phyloP scores from a whole-genome alignment of 1,140 invertebrate species.

The Leptonema lineaticorne region DNA sequence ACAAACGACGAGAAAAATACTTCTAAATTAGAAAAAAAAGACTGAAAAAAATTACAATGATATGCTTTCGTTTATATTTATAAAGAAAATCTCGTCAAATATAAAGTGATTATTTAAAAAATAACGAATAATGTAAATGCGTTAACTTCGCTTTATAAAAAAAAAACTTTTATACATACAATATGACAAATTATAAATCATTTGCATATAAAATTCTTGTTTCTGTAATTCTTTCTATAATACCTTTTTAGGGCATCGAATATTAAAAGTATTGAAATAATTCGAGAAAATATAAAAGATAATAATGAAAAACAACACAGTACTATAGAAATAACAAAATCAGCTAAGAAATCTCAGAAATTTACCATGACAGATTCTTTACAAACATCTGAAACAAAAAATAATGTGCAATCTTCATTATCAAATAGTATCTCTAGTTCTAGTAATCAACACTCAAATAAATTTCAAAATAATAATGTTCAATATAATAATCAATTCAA shows the following conservation, averaged over 20 bases:
- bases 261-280: constrained; percentile 53
- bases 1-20: too few species aligned
- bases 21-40: too few species aligned
- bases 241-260: constrained; percentile 52
- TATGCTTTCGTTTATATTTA: too few species aligned
- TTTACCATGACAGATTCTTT: constrained; percentile 11
- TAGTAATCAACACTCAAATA: constrained; percentile 4
- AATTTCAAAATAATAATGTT: constrained; percentile 25
- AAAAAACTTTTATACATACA: too few species aligned
- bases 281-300: constrained; percentile 42
- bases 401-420: background rate
- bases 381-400: constrained; percentile 11
- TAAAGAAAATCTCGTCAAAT: too few species aligned
- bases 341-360: constrained; percentile 45
- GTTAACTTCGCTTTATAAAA: too few species aligned
- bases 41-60: too few species aligned
- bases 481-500: constrained; percentile 26
- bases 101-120: too few species aligned
- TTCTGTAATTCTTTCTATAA: too few species aligned
- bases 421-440: background rate
- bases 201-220: too few species aligned
- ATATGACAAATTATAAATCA: too few species aligned
- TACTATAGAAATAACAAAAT: constrained; percentile 50
- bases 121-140: too few species aligned
- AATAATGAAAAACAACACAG: constrained; percentile 49